Evolutionary conservation across 2,888 invertebrate genomes (phyloP), one percentile per base, ranked within the genome.

Genomic region (Epinotia ramella): DNA sequence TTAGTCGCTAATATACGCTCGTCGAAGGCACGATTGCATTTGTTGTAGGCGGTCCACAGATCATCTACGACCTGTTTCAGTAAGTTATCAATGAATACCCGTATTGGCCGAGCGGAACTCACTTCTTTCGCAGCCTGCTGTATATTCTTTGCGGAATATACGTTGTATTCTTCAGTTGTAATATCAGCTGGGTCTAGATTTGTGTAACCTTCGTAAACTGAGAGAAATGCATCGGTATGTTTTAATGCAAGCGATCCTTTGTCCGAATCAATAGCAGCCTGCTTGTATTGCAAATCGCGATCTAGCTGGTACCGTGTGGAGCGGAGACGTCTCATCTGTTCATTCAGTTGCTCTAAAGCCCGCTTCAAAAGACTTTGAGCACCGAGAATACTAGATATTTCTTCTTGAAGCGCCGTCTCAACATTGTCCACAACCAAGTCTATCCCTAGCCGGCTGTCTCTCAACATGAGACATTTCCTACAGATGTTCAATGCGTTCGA

Each of bases 41-140:
- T 95, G 79, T 96, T 95, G 81, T 96, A 97, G 81, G 98, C 97
- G 73, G 95, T 95, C 89, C 95, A 95, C 84, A 98, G 95, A 87
- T 98, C 98, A 80, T 97, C 97, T 71, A 97, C 96, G 0, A 97
- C 96, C 92, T 98, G 97, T 83, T 97, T 97, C 12, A 99, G 91
- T 59, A 98, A 92, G 2, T 96, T 96, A 86, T 99, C 98, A 7
- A 98, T 95, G 81, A 97, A 96, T 63, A 97, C 96, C 57, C 97
- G 95, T 66, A 98, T 94, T 3, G 96, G 96, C 78, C 96, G 95
- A 0, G 97, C 96, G 59, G 95, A 96, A 76, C 97, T 96, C n/a
- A 98, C 95, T 87, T 97, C 97, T 86, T 96, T 96, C 2, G 96
- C 96, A 4, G 97, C 97, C 72, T 94, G 90, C 82, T 96, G 95